Evolutionary conservation across 2,113 vertebrate species (phyloP), one percentile per base, ranked within the genome.

Genomic region (Lethenteron reissneri): DNA sequence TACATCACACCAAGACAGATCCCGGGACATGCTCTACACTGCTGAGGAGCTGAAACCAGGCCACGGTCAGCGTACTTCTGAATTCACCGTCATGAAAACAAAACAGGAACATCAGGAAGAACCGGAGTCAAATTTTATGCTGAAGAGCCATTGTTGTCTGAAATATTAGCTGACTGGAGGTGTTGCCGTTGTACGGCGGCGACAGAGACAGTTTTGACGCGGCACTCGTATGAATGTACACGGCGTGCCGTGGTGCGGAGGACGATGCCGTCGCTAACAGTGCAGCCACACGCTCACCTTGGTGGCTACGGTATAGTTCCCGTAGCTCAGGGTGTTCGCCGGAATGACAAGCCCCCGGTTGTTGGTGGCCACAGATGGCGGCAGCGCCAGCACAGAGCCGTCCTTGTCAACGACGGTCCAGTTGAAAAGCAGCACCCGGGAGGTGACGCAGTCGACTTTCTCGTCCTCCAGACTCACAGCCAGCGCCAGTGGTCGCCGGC

Each of bases 231-330:
- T 25, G 25, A 25, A 9, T 11, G n/a, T 11, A 69, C 25, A 69
- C 11, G 60, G 58, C 21, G 60, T 14, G 56, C 15, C 57, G 12
- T 56, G 21, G 58, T 62, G 14, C 11, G 62, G 12, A 72, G 12
- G 13, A 57, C 56, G 10, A 13, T 57, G 6, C 8, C 15, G 56
- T 11, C n/a, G 69, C 70, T 41, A 56, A 58, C 21, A 72, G 25
- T 57, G 11, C 64, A 15, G 70, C 12, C 9, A 17, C 1, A 12
- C 59, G 59, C 76, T 73, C 73, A 88, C 87, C 81, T 77, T 85
- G 56, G 83, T 81, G 58, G 78, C 62, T 1, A 81, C 84, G 1
- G 77, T 83, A 73, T 87, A 87, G 57, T 78, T 82, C 69, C 82
- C 84, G 19, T 81, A 83, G 56, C 80, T 77, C 74, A 90, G 77